phyloP scores from a whole-genome alignment of 2,797 vertebrate species.

The Halcyon chelicuti region DNA sequence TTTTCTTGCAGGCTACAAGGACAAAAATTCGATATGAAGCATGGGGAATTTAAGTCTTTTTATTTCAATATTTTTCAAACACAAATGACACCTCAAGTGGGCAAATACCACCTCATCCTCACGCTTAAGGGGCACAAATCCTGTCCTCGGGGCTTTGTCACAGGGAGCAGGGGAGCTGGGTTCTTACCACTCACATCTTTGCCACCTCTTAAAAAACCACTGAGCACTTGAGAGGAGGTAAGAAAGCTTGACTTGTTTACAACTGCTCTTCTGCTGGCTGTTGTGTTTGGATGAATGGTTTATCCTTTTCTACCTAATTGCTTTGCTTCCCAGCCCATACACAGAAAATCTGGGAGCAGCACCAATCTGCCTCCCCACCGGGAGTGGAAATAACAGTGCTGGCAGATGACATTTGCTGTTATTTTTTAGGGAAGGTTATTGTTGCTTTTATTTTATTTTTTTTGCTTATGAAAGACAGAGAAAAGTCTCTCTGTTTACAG shows the following conservation, averaged over 20 bases:
- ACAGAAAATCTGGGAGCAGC: slow-evolving; percentile 25
- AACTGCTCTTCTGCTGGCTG: background rate
- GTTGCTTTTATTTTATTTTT: background rate
- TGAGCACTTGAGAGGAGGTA: background rate
- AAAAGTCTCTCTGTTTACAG: background rate
- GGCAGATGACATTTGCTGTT: background rate
- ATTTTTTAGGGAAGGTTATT: background rate
- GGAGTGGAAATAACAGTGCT: background rate
- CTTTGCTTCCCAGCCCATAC: slow-evolving; percentile 50
- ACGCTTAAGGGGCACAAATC: background rate
- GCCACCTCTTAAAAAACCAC: background rate
- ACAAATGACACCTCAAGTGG: background rate
- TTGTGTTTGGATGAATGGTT: slow-evolving; percentile 37
- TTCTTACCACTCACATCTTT: background rate
- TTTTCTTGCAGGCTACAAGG: background rate
- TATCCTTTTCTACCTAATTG: slow-evolving; percentile 26
- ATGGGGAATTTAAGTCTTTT: background rate
- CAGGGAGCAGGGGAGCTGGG: background rate
- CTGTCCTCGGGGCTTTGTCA: background rate
- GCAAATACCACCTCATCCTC: background rate
- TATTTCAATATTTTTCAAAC: background rate
- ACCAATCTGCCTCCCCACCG: background rate
- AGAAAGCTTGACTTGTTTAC: slow-evolving; percentile 31
- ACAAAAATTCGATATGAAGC: background rate
- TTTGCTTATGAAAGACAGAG: background rate